phyloP scores from a whole-genome alignment of 2,113 vertebrate genomes.

The Procavia capensis region DNA sequence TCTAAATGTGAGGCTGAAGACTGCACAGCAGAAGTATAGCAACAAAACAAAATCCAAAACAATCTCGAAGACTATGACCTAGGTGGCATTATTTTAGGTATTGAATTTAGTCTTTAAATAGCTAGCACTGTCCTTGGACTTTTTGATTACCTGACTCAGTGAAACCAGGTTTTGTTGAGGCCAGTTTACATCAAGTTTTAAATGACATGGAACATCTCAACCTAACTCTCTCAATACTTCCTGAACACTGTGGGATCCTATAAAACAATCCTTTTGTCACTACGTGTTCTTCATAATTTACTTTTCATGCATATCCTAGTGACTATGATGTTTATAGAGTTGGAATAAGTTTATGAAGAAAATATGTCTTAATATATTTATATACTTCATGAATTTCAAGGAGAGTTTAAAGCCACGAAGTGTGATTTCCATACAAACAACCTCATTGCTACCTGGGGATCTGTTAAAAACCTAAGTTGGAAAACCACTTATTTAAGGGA shows the following conservation, averaged over 20 bases:
- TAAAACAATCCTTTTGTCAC: not conserved
- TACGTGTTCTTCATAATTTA: not conserved
- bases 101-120: not conserved
- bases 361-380: not conserved
- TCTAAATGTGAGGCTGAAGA: not conserved
- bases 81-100: not conserved
- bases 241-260: not conserved
- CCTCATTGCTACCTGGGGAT: not conserved
- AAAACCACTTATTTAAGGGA: slow-evolving; percentile 1
- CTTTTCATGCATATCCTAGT: not conserved
- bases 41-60: not conserved
- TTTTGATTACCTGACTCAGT: slow-evolving; percentile 15
- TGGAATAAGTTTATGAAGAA: not conserved
- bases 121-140: not conserved
- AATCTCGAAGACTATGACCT: not conserved
- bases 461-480: not conserved
- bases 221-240: slow-evolving; percentile 18
- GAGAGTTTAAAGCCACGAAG: not conserved
- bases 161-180: slow-evolving; percentile 19
- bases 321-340: not conserved
- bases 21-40: not conserved
- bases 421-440: not conserved
- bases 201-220: not conserved
- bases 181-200: not conserved
- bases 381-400: not conserved